Evolutionary conservation across 2,113 vertebrate species (phyloP).

Genomic region (Oncorhynchus keta): DNA sequence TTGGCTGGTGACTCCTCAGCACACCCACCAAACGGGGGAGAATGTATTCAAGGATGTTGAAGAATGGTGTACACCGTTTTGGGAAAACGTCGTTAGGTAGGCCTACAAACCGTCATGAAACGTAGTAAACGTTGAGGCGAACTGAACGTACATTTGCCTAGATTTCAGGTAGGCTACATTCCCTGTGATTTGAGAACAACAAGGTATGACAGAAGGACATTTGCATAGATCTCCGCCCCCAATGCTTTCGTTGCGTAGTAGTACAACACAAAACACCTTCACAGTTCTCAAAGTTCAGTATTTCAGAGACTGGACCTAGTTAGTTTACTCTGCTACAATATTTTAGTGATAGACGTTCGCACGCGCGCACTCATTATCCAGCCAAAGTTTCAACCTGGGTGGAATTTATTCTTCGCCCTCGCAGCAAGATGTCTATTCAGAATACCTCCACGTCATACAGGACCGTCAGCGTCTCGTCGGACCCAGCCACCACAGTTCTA

Average conservation of each 20-base stretch:
- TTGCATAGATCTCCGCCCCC: constrained; percentile 9
- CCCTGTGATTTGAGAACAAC: too few species aligned
- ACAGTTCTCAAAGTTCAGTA: constrained; percentile 2
- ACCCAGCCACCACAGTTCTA: constrained; percentile 25
- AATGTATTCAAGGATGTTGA: too few species aligned
- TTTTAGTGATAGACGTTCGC: too few species aligned
- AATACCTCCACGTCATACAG: constrained; percentile 44
- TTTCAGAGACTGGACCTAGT: background rate
- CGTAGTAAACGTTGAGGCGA: too few species aligned
- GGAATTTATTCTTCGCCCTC: background rate
- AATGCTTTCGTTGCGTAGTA: background rate
- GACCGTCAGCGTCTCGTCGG: constrained; percentile 53
- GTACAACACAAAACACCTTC: background rate
- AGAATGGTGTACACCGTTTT: too few species aligned
- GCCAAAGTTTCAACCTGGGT: background rate
- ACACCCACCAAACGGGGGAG: too few species aligned
- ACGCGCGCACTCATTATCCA: too few species aligned
- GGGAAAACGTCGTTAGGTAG: too few species aligned
- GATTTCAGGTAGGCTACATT: too few species aligned
- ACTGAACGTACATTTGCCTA: too few species aligned
- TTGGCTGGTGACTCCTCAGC: too few species aligned
- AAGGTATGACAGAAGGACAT: background rate
- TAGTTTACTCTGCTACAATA: background rate
- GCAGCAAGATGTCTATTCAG: constrained; percentile 57
- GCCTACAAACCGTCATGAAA: too few species aligned